A percentile compares a stretch with the other conserved stretches of the same genome.
Evolutionary conservation across 2,888 invertebrate genomes (phyloP).

Genomic region (Magallana nippona): DNA sequence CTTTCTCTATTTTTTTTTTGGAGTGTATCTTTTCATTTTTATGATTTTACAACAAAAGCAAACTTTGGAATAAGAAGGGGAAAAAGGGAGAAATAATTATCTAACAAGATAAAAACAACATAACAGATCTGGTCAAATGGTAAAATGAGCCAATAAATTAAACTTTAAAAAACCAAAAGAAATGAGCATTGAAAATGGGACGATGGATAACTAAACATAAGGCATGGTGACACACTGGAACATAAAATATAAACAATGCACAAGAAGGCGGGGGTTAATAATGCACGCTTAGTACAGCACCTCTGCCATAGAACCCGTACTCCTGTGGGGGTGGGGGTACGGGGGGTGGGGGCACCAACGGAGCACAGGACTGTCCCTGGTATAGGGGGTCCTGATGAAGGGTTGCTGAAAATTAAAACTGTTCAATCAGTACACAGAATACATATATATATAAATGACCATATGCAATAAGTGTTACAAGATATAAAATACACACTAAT

Average conservation of each 20-base stretch:
- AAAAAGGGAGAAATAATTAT: too few species aligned
- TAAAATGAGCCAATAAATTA: too few species aligned
- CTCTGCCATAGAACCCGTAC: slow-evolving; percentile 52
- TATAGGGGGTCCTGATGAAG: slow-evolving; percentile 56
- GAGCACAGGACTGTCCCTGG: slow-evolving; percentile 60
- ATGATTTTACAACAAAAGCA: too few species aligned
- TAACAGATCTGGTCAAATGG: too few species aligned
- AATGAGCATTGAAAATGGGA: too few species aligned
- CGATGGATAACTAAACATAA: neutral
- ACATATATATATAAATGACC: slow-evolving; percentile 15
- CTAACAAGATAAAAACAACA: too few species aligned
- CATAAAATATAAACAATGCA: slow-evolving; percentile 12
- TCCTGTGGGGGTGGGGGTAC: slow-evolving; percentile 73
- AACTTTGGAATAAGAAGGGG: too few species aligned
- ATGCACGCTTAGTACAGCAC: slow-evolving; percentile 39
- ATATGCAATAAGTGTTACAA: neutral
- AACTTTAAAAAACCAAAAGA: neutral
- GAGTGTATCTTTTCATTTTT: too few species aligned
- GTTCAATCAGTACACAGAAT: neutral
- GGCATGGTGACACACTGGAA: neutral
- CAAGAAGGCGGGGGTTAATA: slow-evolving; percentile 20
- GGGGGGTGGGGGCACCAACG: slow-evolving; percentile 81
- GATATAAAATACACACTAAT: neutral
- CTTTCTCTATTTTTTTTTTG: too few species aligned
- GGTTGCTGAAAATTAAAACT: slow-evolving; percentile 56